Base-by-base conservation (phyloP, 2,888 invertebrate species). In the Agrilus biguttatus region DNA sequence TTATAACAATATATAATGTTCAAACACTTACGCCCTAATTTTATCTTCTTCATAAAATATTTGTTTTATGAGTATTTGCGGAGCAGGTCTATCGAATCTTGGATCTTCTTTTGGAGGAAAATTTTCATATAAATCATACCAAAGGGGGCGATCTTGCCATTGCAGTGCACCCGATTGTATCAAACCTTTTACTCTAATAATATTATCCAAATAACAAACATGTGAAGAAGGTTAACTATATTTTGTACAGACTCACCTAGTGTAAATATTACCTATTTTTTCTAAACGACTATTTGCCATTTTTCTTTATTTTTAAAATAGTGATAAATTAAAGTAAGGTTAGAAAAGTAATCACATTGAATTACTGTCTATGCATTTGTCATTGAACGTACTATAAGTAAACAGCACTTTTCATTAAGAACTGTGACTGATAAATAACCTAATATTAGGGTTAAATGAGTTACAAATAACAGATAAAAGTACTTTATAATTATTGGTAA, bases 61-160 rank as follows among this genome's bases (percentile, higher is more conserved):
- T 49, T 73, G 67, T 53, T 68, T 74, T 8, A 90, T 64, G 10
- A 75, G 70, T 8, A 73, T 66, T 45, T 76, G 73, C 1, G 78
- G 73, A 32, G 71, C 73, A 5, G 77, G 75, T 56, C 81, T 73
- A 51, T 84, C 81, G 66, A 73, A 87, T 47, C 72, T 70, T 6
- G 96, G 96, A 56, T 89, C 87, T 37, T 77, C 66, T 50, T 79
- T 77, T 2, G 97, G 96, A 7, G 96, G 96, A 68, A 91, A 92
- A 1, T 84, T 79, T 65, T 79, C 78, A 61, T 93, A 96, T 17
- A 97, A 69, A 59, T 90, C 86, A 60, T 83, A 91, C 97, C 97
- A 97, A 8, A 96, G 46, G 0, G 97, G 97, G 49, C 83, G 75
- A 55, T 95, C 90, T 51, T 83, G 80, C 44, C 77, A 70, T 58